These are phyloP conservation scores for Ophion costatus DNA, from an alignment of 2,888 invertebrate genomes.

Conservation along the genomic window DNA sequence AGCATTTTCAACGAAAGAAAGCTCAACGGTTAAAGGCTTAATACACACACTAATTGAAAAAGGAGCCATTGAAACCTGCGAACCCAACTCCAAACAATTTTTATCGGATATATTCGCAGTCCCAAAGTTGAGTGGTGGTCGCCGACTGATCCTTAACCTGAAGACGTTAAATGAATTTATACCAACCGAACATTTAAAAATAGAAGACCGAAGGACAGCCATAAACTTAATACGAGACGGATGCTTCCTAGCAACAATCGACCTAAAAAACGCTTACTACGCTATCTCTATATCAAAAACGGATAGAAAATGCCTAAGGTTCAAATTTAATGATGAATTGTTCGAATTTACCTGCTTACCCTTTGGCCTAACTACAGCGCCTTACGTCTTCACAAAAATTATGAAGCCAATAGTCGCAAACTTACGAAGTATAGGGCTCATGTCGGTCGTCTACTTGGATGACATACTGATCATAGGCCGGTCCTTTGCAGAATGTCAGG, in stretches of 20 bases:
- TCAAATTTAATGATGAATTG: too few relatives aligned
- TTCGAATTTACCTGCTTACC: too few relatives aligned
- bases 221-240: not conserved
- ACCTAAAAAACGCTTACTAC: not conserved
- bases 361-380: too few relatives aligned
- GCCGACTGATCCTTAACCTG: not conserved
- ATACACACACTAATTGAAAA: not conserved
- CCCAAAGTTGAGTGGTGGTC: not conserved
- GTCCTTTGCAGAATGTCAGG: too few relatives aligned
- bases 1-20: conserved; percentile 1
- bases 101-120: not conserved
- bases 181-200: not conserved
- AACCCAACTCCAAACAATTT: not conserved
- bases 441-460: too few relatives aligned
- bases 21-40: not conserved
- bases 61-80: not conserved
- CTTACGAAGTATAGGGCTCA: too few relatives aligned
- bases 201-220: not conserved
- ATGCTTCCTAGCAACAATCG: conserved; percentile 4
- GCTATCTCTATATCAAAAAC: not conserved
- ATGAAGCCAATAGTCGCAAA: too few relatives aligned
- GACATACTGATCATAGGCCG: too few relatives aligned
- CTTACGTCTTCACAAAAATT: too few relatives aligned
- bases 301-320: too few relatives aligned
- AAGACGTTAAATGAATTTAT: conserved; percentile 8